Evolutionary conservation across 2,888 invertebrate genomes (phyloP), one percentile per base, ranked within the genome.

Genomic region (Macropis europaea): DNA sequence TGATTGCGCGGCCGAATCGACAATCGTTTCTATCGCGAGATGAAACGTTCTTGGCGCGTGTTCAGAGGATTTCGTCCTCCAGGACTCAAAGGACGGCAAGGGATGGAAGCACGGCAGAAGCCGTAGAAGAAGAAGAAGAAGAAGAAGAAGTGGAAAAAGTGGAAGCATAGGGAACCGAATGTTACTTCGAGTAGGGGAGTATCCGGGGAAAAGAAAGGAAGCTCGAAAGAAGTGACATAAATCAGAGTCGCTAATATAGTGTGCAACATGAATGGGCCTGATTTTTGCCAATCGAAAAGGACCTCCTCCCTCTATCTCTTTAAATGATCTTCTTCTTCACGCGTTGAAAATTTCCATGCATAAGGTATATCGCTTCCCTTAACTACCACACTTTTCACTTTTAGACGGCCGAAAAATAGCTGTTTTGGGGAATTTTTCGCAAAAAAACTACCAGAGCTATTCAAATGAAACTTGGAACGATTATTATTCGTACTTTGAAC

Each of bases 1-100:
- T 82, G 83, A 83, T 83, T 83, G 84, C 84, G 72, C 76, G 77
- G 68, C 71, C 77, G 73, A 71, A 77, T 83, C 82, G 79, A 82
- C 77, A 79, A 84, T 82, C 82, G 79, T 62, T 76, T 70, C 77
- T 75, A 79, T 79, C 77, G 72, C 75, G 53, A 66, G 76, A 73
- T 69, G 75, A 77, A 79, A 75, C 69, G 77, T 62, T 68, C 61
- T 72, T 72, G 79, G 67, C 76, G 74, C 71, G 71, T 77, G 79
- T 57, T 77, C 67, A 67, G 71, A 62, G 45, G 62, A 61, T 61
- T 67, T 50, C 71, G 54, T 54, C 61, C 64, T 68, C 28, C 47
- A 19, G 50, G 56, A 67, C 66, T 62, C 67, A 40, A 50, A 43
- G 47, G 17, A 56, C 34, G 30, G 45, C 24, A 40, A 30, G 47